Percentiles rank a stretch among this genome's conserved stretches.
Conservation (phyloP, 2,888 invertebrate genomes). For the Cistogaster globosa region DNA sequence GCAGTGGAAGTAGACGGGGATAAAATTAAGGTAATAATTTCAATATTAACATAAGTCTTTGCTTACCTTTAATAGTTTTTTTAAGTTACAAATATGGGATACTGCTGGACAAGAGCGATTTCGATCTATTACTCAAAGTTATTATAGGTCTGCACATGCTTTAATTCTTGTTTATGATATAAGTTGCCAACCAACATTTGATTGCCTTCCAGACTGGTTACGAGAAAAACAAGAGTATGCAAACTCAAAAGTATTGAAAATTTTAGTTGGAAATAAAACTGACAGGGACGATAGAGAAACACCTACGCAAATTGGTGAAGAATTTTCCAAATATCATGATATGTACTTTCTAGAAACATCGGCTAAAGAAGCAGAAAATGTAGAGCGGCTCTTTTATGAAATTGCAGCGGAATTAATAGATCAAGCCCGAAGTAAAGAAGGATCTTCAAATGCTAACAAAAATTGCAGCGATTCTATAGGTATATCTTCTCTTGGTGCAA, state of each 20-base stretch:
- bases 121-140: conserved; percentile 98
- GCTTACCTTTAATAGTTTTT: not conserved
- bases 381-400: conserved; percentile 97
- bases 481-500: conserved; percentile 75
- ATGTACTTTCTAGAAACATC: conserved; percentile 99
- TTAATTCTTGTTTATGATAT: conserved; percentile 98
- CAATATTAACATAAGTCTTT: not conserved
- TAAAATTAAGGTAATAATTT: conserved; percentile 90
- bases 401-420: conserved; percentile 97
- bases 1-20: conserved; percentile 98
- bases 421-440: conserved; percentile 92
- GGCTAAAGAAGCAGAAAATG: conserved; percentile 98
- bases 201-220: conserved; percentile 98
- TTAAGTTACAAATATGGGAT: conserved; percentile 98
- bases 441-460: conserved; percentile 78
- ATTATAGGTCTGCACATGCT: conserved; percentile 98
- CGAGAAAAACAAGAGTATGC: conserved; percentile 99
- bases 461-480: conserved; percentile 77
- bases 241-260: conserved; percentile 88
- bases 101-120: conserved; percentile 99
- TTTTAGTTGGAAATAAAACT: conserved; percentile 93
- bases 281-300: conserved; percentile 96
- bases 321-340: conserved; percentile 96
- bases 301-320: conserved; percentile 96
- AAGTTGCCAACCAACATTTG: conserved; percentile 98